Evolutionary conservation across 1,140 invertebrate genomes (phyloP).

Genomic region (Paracyclopina nana): DNA sequence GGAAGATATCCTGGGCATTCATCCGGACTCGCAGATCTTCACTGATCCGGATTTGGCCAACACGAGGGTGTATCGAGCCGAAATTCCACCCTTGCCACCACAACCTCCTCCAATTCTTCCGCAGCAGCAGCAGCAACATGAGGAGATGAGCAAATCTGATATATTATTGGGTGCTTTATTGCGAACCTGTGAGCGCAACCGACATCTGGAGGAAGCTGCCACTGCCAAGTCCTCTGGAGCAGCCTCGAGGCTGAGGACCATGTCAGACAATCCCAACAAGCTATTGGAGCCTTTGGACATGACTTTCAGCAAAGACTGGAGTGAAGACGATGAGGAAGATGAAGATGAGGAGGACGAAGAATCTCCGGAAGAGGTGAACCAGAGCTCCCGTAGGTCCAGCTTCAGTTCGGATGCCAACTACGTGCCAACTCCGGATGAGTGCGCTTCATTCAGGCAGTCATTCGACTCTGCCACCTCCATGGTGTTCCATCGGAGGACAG

Average conservation of each 20-base stretch:
- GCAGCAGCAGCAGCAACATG: background rate
- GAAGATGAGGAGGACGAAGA: conserved; percentile 3
- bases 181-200: background rate
- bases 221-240: background rate
- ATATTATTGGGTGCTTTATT: background rate
- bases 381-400: too few species aligned
- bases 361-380: conserved; percentile 9
- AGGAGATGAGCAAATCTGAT: background rate
- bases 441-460: conserved; percentile 22
- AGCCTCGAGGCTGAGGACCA: background rate
- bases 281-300: background rate
- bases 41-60: too few species aligned
- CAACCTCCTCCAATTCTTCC: background rate
- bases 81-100: background rate
- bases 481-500: conserved; percentile 57
- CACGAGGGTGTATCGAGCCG: background rate
- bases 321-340: background rate
- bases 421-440: conserved; percentile 44
- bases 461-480: conserved; percentile 27
- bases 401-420: too few species aligned
- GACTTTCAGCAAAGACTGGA: background rate
- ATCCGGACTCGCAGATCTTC: too few species aligned
- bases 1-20: background rate
- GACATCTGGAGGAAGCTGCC: background rate
- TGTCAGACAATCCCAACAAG: background rate